Evolutionary conservation across 2,888 invertebrate species (phyloP).

Genomic region (Amiota mariae): DNA sequence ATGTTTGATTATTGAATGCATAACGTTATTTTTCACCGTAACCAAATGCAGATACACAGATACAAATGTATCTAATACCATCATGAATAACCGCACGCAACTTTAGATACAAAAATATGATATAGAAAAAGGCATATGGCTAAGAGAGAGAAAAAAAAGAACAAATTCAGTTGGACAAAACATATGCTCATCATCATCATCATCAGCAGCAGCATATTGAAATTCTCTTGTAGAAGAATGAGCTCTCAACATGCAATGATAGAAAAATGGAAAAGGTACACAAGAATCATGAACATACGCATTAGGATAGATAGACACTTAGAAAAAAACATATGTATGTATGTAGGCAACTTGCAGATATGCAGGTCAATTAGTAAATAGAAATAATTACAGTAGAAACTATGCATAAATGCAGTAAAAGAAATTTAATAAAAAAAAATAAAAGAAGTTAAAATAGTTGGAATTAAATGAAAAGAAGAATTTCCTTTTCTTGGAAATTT

Average conservation of each 20-base stretch:
- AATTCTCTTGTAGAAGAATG: neutral
- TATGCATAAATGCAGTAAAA: slow-evolving; percentile 19
- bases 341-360: neutral
- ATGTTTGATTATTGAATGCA: no score
- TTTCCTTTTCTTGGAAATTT: neutral
- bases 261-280: neutral
- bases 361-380: slow-evolving; percentile 13
- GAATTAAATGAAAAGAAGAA: neutral
- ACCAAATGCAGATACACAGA: no score
- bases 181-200: no score
- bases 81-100: neutral
- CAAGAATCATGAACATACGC: neutral
- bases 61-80: no score
- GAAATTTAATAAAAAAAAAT: neutral
- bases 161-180: neutral
- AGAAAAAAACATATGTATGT: neutral
- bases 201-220: no score
- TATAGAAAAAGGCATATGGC: neutral
- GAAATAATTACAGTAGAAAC: slow-evolving; percentile 11
- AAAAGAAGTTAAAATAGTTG: neutral
- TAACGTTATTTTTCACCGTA: no score
- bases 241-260: neutral
- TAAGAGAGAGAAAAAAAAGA: neutral
- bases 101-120: neutral
- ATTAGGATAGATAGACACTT: neutral